These are phyloP conservation scores for Mercenaria mercenaria DNA, from an alignment of 1,140 invertebrate genomes.

Conservation along the genomic window DNA sequence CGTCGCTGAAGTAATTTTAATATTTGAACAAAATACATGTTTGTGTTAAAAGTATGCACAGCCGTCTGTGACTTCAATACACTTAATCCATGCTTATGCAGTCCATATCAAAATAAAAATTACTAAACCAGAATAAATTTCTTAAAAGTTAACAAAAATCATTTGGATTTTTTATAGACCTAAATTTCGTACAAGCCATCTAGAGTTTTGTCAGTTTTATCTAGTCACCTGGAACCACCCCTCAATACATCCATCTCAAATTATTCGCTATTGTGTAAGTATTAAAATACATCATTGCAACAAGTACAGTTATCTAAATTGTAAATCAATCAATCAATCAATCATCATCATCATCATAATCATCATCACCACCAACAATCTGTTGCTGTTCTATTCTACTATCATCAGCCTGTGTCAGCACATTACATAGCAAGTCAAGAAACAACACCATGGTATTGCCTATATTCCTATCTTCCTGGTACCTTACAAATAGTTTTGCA, in stretches of 20 bases:
- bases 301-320: not conserved
- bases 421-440: constrained; percentile 37
- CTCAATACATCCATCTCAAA: not conserved
- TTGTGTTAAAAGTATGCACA: no score
- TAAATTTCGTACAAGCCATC: no score
- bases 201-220: no score
- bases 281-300: not conserved
- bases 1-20: no score
- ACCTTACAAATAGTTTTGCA: not conserved
- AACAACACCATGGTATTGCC: constrained; percentile 26
- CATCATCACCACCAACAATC: not conserved
- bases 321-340: constrained; percentile 4
- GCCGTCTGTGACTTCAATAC: no score
- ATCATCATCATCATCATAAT: not conserved
- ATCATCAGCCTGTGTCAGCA: constrained; percentile 28
- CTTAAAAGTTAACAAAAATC: no score
- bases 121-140: no score
- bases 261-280: not conserved
- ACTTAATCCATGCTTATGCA: no score
- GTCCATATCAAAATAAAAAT: no score
- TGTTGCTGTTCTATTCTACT: constrained; percentile 20
- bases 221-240: not conserved
- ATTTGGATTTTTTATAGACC: no score
- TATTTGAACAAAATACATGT: no score
- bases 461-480: constrained; percentile 1